Evolutionary conservation across 2,113 vertebrate genomes (phyloP), one percentile per base, ranked within the genome.

Genomic region (Mobula hypostoma): DNA sequence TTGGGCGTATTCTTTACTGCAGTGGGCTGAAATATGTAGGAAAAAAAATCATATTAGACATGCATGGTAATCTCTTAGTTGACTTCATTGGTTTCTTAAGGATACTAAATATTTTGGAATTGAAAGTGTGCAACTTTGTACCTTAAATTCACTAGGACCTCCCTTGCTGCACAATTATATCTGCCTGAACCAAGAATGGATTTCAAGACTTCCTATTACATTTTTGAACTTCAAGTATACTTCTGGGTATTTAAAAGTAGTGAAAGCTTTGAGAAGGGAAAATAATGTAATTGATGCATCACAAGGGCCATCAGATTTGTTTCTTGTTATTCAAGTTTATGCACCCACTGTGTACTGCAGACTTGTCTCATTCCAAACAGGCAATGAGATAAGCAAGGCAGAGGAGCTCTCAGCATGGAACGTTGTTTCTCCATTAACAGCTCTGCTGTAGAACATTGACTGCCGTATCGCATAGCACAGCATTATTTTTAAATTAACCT

Each of bases 1-100:
- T 14, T 83, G 0, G 97, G 96, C 2, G 95, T 36, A 94, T 98
- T 98, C 95, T 88, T 94, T 95, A 94, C 85, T 40, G 74, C 72
- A 40, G 11, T 82, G 21, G 72, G 1, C 94, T 94, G 56, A 24
- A 74, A 74, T 27, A 93, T 36, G 48, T 0, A 72, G 32, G 36
- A 36, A 58, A 85, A 85, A 1, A 66, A 32, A 66, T 11, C 4
- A 66, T 7, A 32, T 90, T 63, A 66, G 15, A n/a, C 14, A 32
- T 66, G n/a, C 61, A 66, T 32, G 14, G 56, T 11, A 5, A 87
- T 29, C 14, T 66, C 12, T 8, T n/a, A 90, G 32, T 68, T 12
- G n/a, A 15, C 14, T 32, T 90, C 15, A 12, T 68, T 68, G 85
- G 9, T 21, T 29, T 85, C 82, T 27, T 27, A 9, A 61, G 24